These are phyloP conservation scores for Asobara japonica DNA, from an alignment of 1,140 invertebrate genomes.

Conservation along the genomic window DNA sequence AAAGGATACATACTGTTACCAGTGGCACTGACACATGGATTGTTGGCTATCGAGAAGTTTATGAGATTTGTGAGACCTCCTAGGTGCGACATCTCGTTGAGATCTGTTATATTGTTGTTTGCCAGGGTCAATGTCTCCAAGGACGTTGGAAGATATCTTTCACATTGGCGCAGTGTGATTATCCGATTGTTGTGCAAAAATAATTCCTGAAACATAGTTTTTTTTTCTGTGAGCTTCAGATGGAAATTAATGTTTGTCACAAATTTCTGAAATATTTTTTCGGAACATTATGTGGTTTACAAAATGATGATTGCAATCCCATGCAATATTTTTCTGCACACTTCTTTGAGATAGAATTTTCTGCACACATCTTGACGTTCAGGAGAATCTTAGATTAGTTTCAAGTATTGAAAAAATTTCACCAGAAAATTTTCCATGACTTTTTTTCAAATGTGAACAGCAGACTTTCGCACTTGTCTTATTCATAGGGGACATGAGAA, in stretches of 20 bases:
- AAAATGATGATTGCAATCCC: no score
- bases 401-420: no score
- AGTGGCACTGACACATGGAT: constrained; percentile 82
- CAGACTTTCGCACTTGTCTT: no score
- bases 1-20: constrained; percentile 79
- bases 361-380: no score
- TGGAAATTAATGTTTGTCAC: neutral
- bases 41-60: constrained; percentile 85
- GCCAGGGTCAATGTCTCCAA: constrained; percentile 82
- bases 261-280: neutral
- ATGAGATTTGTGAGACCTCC: constrained; percentile 78
- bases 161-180: constrained; percentile 80
- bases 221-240: constrained; percentile 12
- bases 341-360: no score
- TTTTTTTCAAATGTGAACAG: no score
- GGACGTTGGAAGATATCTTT: constrained; percentile 81
- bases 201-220: constrained; percentile 75
- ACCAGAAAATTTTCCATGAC: no score
- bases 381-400: no score
- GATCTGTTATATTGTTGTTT: constrained; percentile 85
- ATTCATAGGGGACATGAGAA: no score
- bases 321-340: no score
- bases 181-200: constrained; percentile 88
- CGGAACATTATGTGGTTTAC: neutral
- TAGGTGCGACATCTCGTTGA: constrained; percentile 88